Evolutionary conservation across 1,140 invertebrate genomes (phyloP).

Genomic region (Drosophila melanica): DNA sequence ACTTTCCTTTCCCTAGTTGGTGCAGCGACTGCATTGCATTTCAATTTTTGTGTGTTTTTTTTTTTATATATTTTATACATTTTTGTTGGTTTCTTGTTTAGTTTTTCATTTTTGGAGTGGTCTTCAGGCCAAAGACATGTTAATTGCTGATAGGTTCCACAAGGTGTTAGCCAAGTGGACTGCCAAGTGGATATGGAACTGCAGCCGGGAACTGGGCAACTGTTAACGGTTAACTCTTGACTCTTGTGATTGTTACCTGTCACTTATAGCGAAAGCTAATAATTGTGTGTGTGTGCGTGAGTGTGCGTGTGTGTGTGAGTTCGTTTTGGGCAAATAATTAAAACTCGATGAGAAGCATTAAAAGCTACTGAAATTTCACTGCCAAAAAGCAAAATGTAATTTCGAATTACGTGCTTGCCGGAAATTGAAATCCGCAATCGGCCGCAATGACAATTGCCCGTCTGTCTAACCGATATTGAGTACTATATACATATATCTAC

Average conservation of each 20-base stretch:
- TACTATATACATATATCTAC: conserved; percentile 6
- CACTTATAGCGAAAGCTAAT: conserved; percentile 41
- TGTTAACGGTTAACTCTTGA: conserved; percentile 11
- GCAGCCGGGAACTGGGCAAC: conserved; percentile 23
- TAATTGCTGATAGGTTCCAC: conserved; percentile 58
- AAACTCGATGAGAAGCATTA: conserved; percentile 38
- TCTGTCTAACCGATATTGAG: conserved; percentile 22
- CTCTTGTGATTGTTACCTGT: neutral
- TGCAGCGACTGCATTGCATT: conserved; percentile 50
- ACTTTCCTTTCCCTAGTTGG: conserved; percentile 75
- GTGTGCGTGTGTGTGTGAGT: conserved; percentile 8
- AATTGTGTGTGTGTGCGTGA: conserved; percentile 3
- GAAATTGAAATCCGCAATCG: conserved; percentile 58
- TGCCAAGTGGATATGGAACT: conserved; percentile 34
- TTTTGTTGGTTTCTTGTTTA: conserved; percentile 41
- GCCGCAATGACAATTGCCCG: conserved; percentile 35
- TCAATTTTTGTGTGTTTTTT: conserved; percentile 33
- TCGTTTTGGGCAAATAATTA: conserved; percentile 44
- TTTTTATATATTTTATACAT: conserved; percentile 2
- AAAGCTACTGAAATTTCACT: conserved; percentile 56
- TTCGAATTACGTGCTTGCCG: conserved; percentile 72
- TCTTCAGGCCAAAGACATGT: conserved; percentile 62
- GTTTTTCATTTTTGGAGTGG: conserved; percentile 52
- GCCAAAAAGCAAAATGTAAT: conserved; percentile 63
- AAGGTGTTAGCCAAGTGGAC: conserved; percentile 40